Percentiles rank a stretch among this genome's conserved stretches.
phyloP scores from a whole-genome alignment of 2,888 invertebrate species.

The Cerastoderma edule region DNA sequence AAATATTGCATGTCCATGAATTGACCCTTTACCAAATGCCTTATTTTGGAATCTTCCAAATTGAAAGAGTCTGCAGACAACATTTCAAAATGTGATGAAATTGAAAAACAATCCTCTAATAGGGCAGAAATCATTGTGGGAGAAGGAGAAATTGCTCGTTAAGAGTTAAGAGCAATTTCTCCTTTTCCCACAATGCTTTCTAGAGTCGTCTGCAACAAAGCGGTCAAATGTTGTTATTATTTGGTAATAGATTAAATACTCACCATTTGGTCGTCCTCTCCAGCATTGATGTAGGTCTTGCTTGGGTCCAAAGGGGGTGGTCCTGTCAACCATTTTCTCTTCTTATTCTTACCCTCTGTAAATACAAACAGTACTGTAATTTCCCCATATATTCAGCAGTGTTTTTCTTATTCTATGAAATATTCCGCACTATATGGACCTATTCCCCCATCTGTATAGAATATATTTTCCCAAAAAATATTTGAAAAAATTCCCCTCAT shows the following conservation, averaged over 20 bases:
- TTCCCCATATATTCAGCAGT: too few relatives aligned
- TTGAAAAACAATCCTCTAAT: background rate
- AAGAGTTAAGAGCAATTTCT: slow-evolving; percentile 4
- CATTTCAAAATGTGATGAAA: background rate
- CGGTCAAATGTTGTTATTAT: background rate
- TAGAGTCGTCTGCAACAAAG: background rate
- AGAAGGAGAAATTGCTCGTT: slow-evolving; percentile 13
- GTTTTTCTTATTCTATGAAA: too few relatives aligned
- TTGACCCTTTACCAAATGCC: background rate
- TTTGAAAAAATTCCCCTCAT: too few relatives aligned
- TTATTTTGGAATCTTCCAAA: background rate
- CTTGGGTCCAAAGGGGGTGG: slow-evolving; percentile 29
- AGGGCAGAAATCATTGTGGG: slow-evolving; percentile 2
- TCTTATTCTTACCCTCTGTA: background rate
- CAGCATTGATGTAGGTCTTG: slow-evolving; percentile 37
- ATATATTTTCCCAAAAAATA: too few relatives aligned
- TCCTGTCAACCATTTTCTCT: slow-evolving; percentile 25
- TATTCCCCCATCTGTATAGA: too few relatives aligned
- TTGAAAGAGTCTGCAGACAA: background rate
- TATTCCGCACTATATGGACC: too few relatives aligned
- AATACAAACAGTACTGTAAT: too few relatives aligned
- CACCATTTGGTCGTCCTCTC: slow-evolving; percentile 57
- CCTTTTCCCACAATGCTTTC: slow-evolving; percentile 6
- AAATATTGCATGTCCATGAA: too few relatives aligned
- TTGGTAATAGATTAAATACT: background rate